A percentile compares a stretch with the other conserved stretches of the same genome.
These are phyloP conservation scores for Aphis gossypii DNA, from an alignment of 1,140 invertebrate species.

Conservation along the genomic window DNA sequence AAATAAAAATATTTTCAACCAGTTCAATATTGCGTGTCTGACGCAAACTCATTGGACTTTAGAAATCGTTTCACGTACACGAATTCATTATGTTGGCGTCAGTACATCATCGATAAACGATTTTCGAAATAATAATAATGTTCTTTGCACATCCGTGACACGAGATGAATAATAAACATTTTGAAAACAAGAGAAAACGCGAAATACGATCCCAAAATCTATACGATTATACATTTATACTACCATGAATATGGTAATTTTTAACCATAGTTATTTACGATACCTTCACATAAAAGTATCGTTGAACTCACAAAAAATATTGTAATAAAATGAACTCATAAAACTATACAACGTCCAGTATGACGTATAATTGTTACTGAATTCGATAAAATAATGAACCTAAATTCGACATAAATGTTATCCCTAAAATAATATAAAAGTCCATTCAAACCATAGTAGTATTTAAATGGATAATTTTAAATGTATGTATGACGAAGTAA, in stretches of 20 bases:
- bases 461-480: neutral
- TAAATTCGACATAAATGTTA: neutral
- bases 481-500: neutral
- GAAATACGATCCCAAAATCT: constrained; percentile 5
- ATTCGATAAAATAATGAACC: neutral
- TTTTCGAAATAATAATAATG: constrained; percentile 47
- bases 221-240: neutral
- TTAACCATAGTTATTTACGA: neutral
- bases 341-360: neutral
- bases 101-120: constrained; percentile 40
- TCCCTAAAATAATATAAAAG: neutral
- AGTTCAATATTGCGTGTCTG: constrained; percentile 22
- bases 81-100: constrained; percentile 38
- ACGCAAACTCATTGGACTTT: constrained; percentile 14
- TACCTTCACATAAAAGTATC: neutral
- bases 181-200: constrained; percentile 30
- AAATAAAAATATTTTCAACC: constrained; percentile 23
- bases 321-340: constrained; percentile 38
- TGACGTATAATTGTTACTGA: neutral
- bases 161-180: constrained; percentile 40
- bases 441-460: neutral
- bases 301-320: constrained; percentile 13
- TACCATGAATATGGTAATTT: constrained; percentile 29
- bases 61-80: constrained; percentile 41
- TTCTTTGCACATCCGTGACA: constrained; percentile 50